Percentiles rank a stretch among this genome's conserved stretches.
phyloP scores from a whole-genome alignment of 2,888 invertebrate genomes.

The Lathronympha strigana region DNA sequence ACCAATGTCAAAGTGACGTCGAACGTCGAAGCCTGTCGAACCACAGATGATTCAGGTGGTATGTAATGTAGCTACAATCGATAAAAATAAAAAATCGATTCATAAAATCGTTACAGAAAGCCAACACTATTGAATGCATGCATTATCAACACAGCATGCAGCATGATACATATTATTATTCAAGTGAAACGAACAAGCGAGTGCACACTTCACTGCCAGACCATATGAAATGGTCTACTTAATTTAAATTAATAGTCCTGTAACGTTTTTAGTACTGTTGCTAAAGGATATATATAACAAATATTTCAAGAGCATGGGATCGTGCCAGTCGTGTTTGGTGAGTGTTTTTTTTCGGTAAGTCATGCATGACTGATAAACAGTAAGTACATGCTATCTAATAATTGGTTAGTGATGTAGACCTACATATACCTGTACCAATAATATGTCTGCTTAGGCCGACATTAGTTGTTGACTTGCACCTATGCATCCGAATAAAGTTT shows the following conservation, averaged over 20 bases:
- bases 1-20: background rate
- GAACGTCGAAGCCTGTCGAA: background rate
- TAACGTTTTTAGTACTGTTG: background rate
- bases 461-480: background rate
- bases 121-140: slow-evolving; percentile 13
- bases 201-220: background rate
- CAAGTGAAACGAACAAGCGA: slow-evolving; percentile 1
- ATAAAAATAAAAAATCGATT: background rate
- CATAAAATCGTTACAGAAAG: background rate
- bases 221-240: background rate
- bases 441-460: background rate
- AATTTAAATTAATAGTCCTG: background rate
- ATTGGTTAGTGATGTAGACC: no score
- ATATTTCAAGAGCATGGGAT: slow-evolving; percentile 14
- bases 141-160: background rate
- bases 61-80: background rate
- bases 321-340: slow-evolving; percentile 25
- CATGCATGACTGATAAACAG: no score
- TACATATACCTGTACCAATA: no score
- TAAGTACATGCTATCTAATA: no score
- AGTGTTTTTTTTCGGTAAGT: slow-evolving; percentile 5
- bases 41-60: background rate
- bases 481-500: no score
- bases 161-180: slow-evolving; percentile 15
- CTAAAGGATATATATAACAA: background rate